phyloP scores from a whole-genome alignment of 2,797 vertebrate species.

The Centropyge bicolor region DNA sequence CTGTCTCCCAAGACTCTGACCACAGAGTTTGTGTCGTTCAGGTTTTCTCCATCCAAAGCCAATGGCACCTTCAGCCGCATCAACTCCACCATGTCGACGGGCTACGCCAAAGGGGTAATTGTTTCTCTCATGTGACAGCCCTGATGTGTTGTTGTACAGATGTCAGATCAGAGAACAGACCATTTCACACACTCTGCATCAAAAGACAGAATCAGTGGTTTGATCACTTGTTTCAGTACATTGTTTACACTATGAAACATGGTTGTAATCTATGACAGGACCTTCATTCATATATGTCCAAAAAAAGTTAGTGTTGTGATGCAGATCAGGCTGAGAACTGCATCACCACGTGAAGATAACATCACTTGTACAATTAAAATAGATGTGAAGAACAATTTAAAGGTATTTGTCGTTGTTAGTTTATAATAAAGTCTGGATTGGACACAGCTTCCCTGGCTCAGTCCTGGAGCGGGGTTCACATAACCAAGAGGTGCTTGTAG shows the following conservation, averaged over 20 bases:
- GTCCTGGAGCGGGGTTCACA: background rate
- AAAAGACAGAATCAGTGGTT: too few relatives aligned
- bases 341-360: background rate
- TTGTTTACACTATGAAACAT: background rate
- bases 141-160: background rate
- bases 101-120: constrained; percentile 72
- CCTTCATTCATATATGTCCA: background rate
- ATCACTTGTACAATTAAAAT: background rate
- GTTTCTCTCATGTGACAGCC: background rate
- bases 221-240: background rate
- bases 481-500: background rate
- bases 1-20: background rate
- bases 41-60: constrained; percentile 69
- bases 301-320: background rate
- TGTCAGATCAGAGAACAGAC: background rate
- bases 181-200: background rate
- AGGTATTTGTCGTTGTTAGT: background rate
- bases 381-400: background rate
- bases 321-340: background rate
- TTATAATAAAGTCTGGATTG: too few relatives aligned
- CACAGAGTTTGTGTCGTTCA: constrained; percentile 72
- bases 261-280: background rate
- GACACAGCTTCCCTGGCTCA: too few relatives aligned
- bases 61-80: constrained; percentile 52
- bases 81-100: constrained; percentile 22